phyloP scores from a whole-genome alignment of 2,113 vertebrate genomes.

The Rhombomys opimus region DNA sequence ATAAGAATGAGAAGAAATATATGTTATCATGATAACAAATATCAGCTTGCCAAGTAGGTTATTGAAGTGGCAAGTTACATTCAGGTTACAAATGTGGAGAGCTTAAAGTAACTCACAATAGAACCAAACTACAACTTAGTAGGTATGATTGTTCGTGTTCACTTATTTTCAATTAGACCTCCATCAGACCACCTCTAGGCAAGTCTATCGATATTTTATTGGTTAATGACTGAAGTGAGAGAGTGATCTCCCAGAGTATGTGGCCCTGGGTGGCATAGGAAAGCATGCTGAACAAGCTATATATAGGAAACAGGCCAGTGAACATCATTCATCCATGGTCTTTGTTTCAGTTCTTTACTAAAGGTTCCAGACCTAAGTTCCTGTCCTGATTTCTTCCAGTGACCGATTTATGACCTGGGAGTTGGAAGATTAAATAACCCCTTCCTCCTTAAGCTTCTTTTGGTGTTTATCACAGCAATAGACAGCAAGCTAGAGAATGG shows the following conservation, averaged over 20 bases:
- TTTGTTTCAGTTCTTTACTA: background rate
- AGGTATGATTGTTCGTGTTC: background rate
- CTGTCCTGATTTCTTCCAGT: background rate
- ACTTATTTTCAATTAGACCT: background rate
- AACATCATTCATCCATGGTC: background rate
- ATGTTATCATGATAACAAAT: background rate
- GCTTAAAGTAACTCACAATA: background rate
- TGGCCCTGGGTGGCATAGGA: background rate
- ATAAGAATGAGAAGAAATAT: background rate
- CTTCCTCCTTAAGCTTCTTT: background rate
- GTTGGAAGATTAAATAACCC: background rate
- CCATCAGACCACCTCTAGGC: background rate
- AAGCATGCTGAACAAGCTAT: background rate
- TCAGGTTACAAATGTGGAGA: background rate
- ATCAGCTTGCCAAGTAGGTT: background rate
- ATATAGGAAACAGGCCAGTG: background rate
- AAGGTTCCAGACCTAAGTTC: background rate
- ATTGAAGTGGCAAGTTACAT: background rate
- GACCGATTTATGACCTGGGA: background rate
- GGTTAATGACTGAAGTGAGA: background rate
- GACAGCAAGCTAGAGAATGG: background rate
- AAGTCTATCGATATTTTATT: background rate
- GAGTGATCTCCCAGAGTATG: background rate
- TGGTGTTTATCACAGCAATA: background rate
- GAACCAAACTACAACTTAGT: background rate